Percentiles rank a stretch among this genome's conserved stretches.
Evolutionary conservation across 2,797 vertebrate genomes (phyloP).

Genomic region (Oceanodroma leucorhoa): DNA sequence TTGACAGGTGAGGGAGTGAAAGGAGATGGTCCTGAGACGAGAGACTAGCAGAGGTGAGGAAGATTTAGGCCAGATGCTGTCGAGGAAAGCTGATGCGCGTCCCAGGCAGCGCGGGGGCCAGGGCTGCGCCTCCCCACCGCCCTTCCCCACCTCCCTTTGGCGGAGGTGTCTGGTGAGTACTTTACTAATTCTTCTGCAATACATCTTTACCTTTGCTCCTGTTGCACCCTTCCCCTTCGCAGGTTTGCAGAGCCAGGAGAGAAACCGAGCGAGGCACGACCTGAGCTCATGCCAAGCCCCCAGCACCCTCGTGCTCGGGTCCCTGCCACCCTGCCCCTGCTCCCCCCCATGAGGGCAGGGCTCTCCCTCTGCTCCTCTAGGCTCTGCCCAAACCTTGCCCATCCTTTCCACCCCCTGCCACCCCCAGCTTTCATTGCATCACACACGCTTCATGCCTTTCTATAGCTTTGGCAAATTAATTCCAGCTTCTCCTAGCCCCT

Average conservation of each 20-base stretch:
- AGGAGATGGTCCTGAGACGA: neutral
- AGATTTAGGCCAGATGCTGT: neutral
- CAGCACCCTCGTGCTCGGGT: neutral
- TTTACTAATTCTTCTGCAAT: neutral
- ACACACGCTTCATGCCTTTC: neutral
- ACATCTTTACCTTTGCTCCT: neutral
- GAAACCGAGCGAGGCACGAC: fast-evolving
- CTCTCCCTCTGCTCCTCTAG: neutral
- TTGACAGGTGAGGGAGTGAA: neutral
- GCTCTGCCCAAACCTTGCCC: neutral
- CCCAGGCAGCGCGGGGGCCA: too few relatives aligned
- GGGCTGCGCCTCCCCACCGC: neutral
- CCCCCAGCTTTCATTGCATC: neutral
- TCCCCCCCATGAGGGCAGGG: neutral
- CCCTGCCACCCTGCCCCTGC: neutral
- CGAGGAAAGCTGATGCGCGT: neutral
- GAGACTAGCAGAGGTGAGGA: neutral
- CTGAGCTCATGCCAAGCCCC: neutral
- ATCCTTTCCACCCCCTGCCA: neutral
- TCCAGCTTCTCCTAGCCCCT: neutral
- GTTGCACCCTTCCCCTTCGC: neutral
- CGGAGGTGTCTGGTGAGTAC: neutral
- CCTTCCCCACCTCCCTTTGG: neutral
- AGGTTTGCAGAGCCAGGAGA: neutral
- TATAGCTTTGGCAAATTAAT: neutral